A percentile compares a stretch with the other conserved stretches of the same genome.
Conservation (phyloP, 2,797 vertebrate species). For the Muscicapa comitata region DNA sequence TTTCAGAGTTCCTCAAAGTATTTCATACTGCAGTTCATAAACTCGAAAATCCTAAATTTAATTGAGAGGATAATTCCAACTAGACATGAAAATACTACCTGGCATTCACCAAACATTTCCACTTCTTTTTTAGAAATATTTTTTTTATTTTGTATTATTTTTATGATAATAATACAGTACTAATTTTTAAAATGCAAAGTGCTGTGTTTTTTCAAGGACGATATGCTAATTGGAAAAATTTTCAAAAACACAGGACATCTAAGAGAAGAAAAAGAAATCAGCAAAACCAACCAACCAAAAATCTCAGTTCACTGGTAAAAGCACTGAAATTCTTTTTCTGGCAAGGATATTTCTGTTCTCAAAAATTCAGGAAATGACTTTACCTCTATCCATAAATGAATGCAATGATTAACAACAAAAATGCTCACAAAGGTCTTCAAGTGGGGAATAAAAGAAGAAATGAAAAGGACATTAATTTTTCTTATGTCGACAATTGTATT, state of each 20-base stretch:
- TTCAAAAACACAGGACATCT: not conserved
- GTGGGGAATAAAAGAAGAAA: not conserved
- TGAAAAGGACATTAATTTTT: not conserved
- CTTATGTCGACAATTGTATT: not conserved
- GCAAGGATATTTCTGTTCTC: not conserved
- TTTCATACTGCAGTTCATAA: not conserved
- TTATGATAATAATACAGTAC: not conserved
- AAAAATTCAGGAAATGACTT: not conserved
- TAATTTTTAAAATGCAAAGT: not conserved
- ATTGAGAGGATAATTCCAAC: not conserved
- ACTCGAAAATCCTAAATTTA: not conserved
- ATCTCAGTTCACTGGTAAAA: not conserved
- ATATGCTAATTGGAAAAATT: not conserved
- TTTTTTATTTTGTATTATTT: not conserved
- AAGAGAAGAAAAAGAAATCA: not conserved
- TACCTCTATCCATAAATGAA: not conserved
- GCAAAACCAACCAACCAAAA: not conserved
- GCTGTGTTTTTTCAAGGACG: not conserved
- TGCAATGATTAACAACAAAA: not conserved
- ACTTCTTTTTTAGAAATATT: not conserved
- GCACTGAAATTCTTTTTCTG: not conserved
- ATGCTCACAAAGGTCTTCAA: not conserved
- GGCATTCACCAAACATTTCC: not conserved
- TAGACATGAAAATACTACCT: not conserved
- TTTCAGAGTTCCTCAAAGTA: not conserved